A percentile compares a stretch with the other conserved stretches of the same genome.
These are phyloP conservation scores for Pomatorhinus ruficollis DNA, from an alignment of 2,113 vertebrate species.

Conservation along the genomic window DNA sequence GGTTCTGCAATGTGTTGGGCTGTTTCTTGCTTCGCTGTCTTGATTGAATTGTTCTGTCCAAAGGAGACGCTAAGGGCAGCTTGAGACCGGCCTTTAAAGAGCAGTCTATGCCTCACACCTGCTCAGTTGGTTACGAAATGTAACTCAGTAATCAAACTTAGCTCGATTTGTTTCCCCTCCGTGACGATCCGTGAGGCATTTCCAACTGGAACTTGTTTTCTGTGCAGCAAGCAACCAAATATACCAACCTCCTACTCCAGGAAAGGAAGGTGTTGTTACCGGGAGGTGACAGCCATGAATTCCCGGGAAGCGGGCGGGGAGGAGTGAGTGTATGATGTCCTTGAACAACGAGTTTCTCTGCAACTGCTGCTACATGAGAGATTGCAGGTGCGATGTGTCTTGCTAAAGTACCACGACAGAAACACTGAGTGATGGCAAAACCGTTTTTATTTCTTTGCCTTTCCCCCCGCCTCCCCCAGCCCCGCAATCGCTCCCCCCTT, in stretches of 20 bases:
- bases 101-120: not conserved
- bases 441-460: not conserved
- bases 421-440: not conserved
- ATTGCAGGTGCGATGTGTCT: not conserved
- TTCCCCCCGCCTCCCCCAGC: fast-evolving
- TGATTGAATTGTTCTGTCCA: not conserved
- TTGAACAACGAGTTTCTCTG: not conserved
- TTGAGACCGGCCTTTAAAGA: not conserved
- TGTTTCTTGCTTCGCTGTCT: not conserved
- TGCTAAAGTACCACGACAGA: not conserved
- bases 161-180: not conserved
- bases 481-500: no score
- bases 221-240: not conserved
- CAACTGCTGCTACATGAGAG: not conserved
- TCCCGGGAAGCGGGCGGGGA: not conserved
- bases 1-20: not conserved
- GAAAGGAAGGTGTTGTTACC: not conserved
- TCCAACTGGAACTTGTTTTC: conserved; percentile 1
- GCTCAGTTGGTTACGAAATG: not conserved
- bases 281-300: not conserved
- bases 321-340: not conserved
- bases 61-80: not conserved
- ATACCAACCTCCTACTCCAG: not conserved
- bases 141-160: not conserved
- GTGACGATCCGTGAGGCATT: not conserved